These are phyloP conservation scores for Heliangelus exortis DNA, from an alignment of 2,797 vertebrate genomes.

Conservation along the genomic window DNA sequence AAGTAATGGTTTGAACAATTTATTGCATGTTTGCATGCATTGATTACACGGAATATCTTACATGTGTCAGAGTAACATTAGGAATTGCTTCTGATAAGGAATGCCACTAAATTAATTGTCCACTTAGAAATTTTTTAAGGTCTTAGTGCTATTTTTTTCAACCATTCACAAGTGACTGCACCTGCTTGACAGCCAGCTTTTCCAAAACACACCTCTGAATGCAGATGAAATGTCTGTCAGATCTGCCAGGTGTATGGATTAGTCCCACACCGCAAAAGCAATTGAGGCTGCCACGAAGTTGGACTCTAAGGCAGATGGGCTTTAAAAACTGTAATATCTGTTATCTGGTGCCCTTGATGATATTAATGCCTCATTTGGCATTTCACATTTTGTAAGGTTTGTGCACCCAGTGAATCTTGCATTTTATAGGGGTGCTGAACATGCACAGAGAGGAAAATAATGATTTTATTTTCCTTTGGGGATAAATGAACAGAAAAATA, in stretches of 20 bases:
- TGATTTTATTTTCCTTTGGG: constrained; percentile 52
- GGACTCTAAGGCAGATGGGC: neutral
- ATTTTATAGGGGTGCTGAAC: neutral
- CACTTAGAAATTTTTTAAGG: neutral
- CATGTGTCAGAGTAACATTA: constrained; percentile 9
- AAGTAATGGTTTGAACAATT: constrained; percentile 22
- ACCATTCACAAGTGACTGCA: neutral
- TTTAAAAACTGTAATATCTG: neutral
- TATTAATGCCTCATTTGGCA: neutral
- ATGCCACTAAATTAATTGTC: neutral
- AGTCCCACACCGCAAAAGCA: neutral
- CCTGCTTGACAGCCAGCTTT: neutral
- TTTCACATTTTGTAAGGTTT: neutral
- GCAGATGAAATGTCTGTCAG: neutral
- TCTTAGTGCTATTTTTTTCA: neutral
- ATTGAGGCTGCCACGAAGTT: neutral
- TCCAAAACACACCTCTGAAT: neutral
- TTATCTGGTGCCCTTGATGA: neutral
- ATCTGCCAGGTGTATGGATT: neutral
- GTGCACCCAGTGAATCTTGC: neutral
- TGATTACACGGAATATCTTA: constrained; percentile 26
- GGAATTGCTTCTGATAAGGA: constrained; percentile 34
- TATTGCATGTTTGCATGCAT: constrained; percentile 68
- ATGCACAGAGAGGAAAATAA: constrained; percentile 17
- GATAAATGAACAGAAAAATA: constrained; percentile 7